phyloP scores from a whole-genome alignment of 2,113 vertebrate genomes.

The Gobius niger region DNA sequence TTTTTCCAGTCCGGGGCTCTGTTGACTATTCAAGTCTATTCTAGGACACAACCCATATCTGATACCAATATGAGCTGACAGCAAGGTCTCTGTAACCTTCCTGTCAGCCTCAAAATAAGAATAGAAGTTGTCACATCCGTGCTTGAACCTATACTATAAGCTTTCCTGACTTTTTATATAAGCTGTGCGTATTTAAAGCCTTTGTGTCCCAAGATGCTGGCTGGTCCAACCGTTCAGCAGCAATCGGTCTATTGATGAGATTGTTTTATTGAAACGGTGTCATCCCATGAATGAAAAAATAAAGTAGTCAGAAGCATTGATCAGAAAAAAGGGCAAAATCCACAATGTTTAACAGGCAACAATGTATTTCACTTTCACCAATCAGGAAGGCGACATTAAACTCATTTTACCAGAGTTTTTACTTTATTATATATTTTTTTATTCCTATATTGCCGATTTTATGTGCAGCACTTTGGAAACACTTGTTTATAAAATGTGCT shows the following conservation, averaged over 20 bases:
- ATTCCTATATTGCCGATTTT: no score
- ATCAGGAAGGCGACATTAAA: no score
- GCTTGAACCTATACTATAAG: constrained; percentile 32
- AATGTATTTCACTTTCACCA: no score
- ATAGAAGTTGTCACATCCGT: constrained; percentile 42
- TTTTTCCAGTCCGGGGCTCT: neutral
- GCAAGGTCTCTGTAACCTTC: constrained; percentile 46
- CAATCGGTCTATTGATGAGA: no score
- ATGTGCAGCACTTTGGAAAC: no score
- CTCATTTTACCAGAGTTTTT: no score
- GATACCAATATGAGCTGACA: constrained; percentile 54
- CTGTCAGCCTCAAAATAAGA: constrained; percentile 31
- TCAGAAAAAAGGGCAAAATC: no score
- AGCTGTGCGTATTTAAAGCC: neutral
- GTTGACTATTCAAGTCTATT: constrained; percentile 46
- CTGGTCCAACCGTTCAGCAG: neutral
- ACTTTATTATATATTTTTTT: no score
- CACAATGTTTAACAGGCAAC: no score
- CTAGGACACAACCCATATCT: constrained; percentile 33
- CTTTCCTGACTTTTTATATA: constrained; percentile 18
- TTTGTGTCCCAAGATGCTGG: constrained; percentile 9
- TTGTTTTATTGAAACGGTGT: neutral
- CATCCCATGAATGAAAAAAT: neutral
- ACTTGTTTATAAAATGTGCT: no score
- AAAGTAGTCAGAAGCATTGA: no score